Conservation (phyloP, 2,797 vertebrate species). For the Acipenser oxyrinchus region DNA sequence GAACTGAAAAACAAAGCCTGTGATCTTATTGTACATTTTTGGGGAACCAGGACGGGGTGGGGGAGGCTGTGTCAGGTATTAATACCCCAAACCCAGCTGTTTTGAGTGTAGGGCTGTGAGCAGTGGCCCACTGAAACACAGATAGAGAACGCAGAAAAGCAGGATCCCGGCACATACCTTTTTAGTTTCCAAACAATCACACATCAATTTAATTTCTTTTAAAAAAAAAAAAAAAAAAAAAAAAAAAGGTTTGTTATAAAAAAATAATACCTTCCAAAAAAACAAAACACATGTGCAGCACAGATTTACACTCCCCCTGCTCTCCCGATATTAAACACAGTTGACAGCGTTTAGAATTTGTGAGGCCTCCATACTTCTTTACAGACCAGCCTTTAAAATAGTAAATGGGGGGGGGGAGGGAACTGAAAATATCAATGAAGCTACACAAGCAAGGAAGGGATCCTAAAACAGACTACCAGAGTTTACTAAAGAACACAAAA, state of each 20-base stretch:
- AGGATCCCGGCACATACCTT: neutral
- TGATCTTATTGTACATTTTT: too few relatives aligned
- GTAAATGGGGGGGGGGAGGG: slow-evolving; percentile 9
- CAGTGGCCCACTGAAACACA: neutral
- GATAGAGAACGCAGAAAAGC: neutral
- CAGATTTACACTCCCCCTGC: too few relatives aligned
- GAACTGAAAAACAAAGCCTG: too few relatives aligned
- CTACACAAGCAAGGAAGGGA: slow-evolving; percentile 8
- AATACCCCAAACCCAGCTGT: neutral
- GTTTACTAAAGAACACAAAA: too few relatives aligned
- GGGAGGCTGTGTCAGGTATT: too few relatives aligned
- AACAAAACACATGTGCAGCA: too few relatives aligned
- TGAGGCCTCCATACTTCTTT: slow-evolving; percentile 22
- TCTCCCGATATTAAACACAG: too few relatives aligned
- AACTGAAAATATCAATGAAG: slow-evolving; percentile 35
- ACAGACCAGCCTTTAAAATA: slow-evolving; percentile 34
- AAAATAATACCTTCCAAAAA: too few relatives aligned
- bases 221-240: neutral
- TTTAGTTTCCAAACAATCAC: neutral
- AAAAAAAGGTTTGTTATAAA: too few relatives aligned
- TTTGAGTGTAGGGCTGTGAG: neutral
- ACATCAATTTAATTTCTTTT: neutral
- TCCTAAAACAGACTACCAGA: too few relatives aligned
- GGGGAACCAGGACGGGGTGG: too few relatives aligned
- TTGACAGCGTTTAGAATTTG: too few relatives aligned